Evolutionary conservation across 2,797 vertebrate genomes (phyloP), one percentile per base, ranked within the genome.

Genomic region (Scolopax rusticola): DNA sequence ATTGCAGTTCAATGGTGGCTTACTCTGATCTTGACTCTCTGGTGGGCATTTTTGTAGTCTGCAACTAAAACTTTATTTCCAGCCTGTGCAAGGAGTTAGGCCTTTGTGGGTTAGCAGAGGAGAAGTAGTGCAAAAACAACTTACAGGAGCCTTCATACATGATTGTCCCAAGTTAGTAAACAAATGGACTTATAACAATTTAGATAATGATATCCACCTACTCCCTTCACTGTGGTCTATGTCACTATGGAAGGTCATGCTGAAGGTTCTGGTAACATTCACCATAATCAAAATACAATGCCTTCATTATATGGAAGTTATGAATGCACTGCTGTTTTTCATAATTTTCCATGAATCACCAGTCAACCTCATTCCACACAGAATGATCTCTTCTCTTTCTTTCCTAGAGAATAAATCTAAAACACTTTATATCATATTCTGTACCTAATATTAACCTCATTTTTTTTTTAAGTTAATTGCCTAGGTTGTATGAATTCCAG

Each of bases 71-170:
- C 28, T 78, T 75, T 38, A 74, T 81, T 83, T 91, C 45, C 60
- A 61, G 24, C 7, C 21, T 54, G 6, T 48, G 6, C 18, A 70
- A 54, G 47, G 68, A 79, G 9, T 43, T 57, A 67, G 32, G 27
- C 11, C 32, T 84, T 71, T 75, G 38, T 57, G 54, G 20, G 15
- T n/a, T 75, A 61, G n/a, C 41, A 81, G 38, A 67, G 18, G 15
- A 86, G 56, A 68, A 88, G 23, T 4, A 91, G 16, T 28, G 43
- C 61, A 84, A 91, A 77, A 69, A 78, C 47, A 86, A 40, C 18
- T 84, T 82, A 80, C 87, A 92, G 89, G 30, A 95, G 19, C 81
- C 56, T 94, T 91, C 75, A 79, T 73, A 80, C 8, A n/a, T n/a
- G 36, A 63, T 73, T 86, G 60, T 69, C 56, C 33, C 6, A 78